Evolutionary conservation across 2,113 vertebrate genomes (phyloP).

Genomic region (Tragulus kanchil): DNA sequence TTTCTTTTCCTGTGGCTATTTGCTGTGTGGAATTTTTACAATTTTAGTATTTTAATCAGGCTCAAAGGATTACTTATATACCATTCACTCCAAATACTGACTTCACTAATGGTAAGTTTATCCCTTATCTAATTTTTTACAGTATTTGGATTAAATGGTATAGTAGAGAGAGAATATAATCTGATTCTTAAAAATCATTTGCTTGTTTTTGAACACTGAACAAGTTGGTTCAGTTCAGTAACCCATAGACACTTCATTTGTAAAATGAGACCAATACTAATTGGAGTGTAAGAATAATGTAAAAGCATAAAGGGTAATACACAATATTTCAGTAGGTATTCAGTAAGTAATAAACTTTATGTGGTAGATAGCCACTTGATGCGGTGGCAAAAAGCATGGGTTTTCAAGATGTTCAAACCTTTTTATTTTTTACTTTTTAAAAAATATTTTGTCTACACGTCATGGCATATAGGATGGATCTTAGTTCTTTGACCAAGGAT

Average conservation of each 20-base stretch:
- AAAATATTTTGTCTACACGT: background rate
- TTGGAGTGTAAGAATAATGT: background rate
- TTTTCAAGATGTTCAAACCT: background rate
- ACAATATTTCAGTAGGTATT: background rate
- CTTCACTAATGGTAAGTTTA: background rate
- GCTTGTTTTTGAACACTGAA: background rate
- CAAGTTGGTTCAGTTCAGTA: background rate
- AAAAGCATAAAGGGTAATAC: background rate
- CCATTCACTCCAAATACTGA: background rate
- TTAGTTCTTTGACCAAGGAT: background rate
- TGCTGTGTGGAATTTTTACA: slow-evolving; percentile 38
- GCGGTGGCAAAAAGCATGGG: background rate
- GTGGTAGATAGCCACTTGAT: background rate
- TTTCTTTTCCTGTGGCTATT: slow-evolving; percentile 56
- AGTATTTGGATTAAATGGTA: background rate
- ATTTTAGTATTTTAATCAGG: slow-evolving; percentile 59
- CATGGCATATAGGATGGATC: background rate
- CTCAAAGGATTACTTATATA: background rate
- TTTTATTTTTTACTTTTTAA: background rate
- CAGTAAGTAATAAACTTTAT: background rate
- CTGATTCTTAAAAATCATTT: background rate
- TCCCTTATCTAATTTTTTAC: background rate
- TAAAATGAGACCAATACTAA: background rate
- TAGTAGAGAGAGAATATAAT: background rate
- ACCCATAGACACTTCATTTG: background rate